Evolutionary conservation across 2,888 invertebrate genomes (phyloP).

Genomic region (Leptopterna dolabrata): DNA sequence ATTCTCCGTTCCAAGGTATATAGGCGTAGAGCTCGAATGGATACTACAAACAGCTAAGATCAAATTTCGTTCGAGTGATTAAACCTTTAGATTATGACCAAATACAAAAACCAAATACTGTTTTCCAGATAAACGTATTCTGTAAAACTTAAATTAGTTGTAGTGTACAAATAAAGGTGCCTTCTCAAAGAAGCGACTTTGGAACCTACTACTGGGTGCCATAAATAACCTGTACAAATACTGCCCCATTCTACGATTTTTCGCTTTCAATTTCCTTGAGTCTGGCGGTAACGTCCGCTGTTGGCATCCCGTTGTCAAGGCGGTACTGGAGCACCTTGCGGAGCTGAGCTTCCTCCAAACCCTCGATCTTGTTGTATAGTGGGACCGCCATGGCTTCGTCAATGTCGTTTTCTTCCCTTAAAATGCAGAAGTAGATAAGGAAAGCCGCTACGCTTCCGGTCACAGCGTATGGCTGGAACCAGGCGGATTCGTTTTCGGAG

Average conservation of each 20-base stretch:
- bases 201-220: no score
- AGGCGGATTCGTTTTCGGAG: constrained; percentile 69
- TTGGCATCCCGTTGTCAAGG: constrained; percentile 45
- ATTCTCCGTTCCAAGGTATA: no score
- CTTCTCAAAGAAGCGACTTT: no score
- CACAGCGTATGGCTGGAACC: constrained; percentile 80
- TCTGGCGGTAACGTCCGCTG: constrained; percentile 39
- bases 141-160: no score
- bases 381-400: constrained; percentile 68
- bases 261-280: constrained; percentile 40
- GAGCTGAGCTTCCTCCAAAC: constrained; percentile 56
- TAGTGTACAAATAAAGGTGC: no score
- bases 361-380: constrained; percentile 56
- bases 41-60: no score
- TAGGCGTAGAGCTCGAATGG: no score
- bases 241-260: neutral
- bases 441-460: constrained; percentile 74
- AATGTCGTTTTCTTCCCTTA: constrained; percentile 88
- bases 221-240: no score
- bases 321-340: constrained; percentile 42
- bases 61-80: no score
- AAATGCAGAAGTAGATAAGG: constrained; percentile 80
- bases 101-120: no score
- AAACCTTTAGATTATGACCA: no score
- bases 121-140: no score